Percentiles rank a stretch among this genome's conserved stretches.
phyloP scores from a whole-genome alignment of 1,140 invertebrate genomes.

The Subanguina moxae region DNA sequence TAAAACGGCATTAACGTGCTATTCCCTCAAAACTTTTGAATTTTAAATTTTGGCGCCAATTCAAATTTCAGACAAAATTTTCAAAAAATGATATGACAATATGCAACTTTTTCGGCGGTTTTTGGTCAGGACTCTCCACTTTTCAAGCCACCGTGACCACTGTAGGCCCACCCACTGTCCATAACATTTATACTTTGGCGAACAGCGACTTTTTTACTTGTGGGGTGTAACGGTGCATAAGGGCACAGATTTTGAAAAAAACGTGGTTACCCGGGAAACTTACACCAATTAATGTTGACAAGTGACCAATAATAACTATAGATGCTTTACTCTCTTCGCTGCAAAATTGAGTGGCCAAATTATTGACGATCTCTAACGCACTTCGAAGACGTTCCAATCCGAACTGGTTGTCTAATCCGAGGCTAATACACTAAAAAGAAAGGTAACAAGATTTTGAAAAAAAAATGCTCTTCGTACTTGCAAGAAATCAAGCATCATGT shows the following conservation, averaged over 20 bases:
- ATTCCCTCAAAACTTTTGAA: no score
- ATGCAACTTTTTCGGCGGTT: no score
- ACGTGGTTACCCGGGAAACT: conserved; percentile 15
- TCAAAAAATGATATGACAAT: no score
- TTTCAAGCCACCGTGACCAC: no score
- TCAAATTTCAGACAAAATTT: no score
- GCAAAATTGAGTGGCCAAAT: conserved; percentile 20
- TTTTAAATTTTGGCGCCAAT: no score
- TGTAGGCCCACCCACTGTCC: no score
- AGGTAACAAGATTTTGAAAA: no score
- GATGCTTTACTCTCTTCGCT: not conserved
- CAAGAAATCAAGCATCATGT: conserved; percentile 20
- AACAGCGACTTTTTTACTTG: no score
- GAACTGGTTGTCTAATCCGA: conserved; percentile 19
- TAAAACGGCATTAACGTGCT: no score
- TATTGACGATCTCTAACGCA: conserved; percentile 26
- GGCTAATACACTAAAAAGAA: conserved; percentile 1
- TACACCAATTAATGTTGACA: not conserved
- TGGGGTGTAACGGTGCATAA: not conserved
- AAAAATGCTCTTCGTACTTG: not conserved
- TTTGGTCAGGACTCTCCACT: no score
- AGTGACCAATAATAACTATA: not conserved
- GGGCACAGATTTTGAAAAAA: not conserved
- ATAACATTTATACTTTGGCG: no score
- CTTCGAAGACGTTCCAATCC: conserved; percentile 23